Base-by-base conservation (phyloP, 2,888 invertebrate species). In the Calameuta filiformis region DNA sequence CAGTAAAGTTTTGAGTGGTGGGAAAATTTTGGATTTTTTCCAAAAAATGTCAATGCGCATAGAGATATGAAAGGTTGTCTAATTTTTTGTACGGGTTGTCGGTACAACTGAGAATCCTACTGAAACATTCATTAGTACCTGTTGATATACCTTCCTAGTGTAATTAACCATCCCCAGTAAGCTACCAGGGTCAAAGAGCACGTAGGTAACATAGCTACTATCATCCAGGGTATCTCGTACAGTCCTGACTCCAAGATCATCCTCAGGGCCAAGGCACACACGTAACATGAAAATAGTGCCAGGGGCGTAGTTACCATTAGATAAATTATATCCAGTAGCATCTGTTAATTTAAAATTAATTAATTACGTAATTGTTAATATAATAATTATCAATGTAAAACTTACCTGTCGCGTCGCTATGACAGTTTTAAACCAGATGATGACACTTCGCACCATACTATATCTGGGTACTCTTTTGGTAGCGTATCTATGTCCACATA, bases 401-500 rank as follows among this genome's bases (percentile, higher is more conserved):
- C 34, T 79, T 68, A 90, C 91, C 86, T 91, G 91, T 69, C 90
- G 87, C 12, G 90, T 91, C 0, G 88, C 90, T 30, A 91, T 83
- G 37, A 89, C 88, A 0, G 89, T 89, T 68, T 85, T 88, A 81
- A 91, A 87, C 91, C 91, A 91, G 78, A 90, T 87, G 35, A 82
- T 76, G 33, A 89, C 73, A 75, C 90, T 90, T 1, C 87, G 87
- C 4, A 87, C 75, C 9, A 91, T 77, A 33, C 86, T 89, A 81
- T 91, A 85, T 40, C 90, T 86, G 0, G 87, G 90, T 3, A 91
- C 89, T 75, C 87, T 85, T 69, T 87, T 88, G 11, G 93, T 92
- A 31, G 90, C 85, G 85, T 93, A 94, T 40, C 90, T 88, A 85
- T 92, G 92, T 76, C 92, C 92, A 88, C 94, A 94, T 71, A 94